Base-by-base conservation (phyloP, 2,113 vertebrate species). In the Acinonyx jubatus region DNA sequence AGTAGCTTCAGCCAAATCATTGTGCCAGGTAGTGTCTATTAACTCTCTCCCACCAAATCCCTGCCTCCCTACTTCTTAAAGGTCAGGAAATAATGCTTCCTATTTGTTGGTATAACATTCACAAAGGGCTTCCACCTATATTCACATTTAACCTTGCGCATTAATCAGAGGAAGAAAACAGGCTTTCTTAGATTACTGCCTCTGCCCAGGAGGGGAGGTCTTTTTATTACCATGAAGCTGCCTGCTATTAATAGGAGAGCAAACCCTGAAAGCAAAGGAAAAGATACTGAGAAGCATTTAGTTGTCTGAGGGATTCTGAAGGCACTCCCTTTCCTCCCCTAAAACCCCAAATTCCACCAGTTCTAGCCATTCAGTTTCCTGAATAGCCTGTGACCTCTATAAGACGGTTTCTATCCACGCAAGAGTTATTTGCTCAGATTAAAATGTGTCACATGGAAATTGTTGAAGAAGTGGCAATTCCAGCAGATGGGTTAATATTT, bases 131-230 rank as follows among this genome's bases (percentile, higher is more conserved):
- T 69, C 38, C 7, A 12, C 4, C 4, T 80, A 11, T n/a, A 76
- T 18, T 69, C 25, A 31, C 31, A 78, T 69, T 68, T 87, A 69
- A 68, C 87, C 18, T 33, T 50, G 15, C 48, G 21, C 25, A 25
- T 82, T 82, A 84, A 88, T 71, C 52, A 88, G 18, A 52, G 55
- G 78, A 91, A 92, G 45, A 92, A 92, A 79, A 89, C 66, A 13
- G 27, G 4, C 31, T n/a, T 38, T 66, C 31, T 66, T 19, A 65
- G 73, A 74, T 11, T 41, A 68, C 50, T 76, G 50, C 23, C 16
- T 81, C 16, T 81, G 33, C 21, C 66, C 9, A 57, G 21, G 10
- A 41, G 69, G 6, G 0, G 21, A 36, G 29, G 29, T 41, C 15
- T 48, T 80, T 3, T 25, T 52, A 71, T 19, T 61, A 48, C 33